Percentiles rank a stretch among this genome's conserved stretches.
These are phyloP conservation scores for Rhipidura dahli DNA, from an alignment of 2,113 vertebrate species.

Conservation along the genomic window DNA sequence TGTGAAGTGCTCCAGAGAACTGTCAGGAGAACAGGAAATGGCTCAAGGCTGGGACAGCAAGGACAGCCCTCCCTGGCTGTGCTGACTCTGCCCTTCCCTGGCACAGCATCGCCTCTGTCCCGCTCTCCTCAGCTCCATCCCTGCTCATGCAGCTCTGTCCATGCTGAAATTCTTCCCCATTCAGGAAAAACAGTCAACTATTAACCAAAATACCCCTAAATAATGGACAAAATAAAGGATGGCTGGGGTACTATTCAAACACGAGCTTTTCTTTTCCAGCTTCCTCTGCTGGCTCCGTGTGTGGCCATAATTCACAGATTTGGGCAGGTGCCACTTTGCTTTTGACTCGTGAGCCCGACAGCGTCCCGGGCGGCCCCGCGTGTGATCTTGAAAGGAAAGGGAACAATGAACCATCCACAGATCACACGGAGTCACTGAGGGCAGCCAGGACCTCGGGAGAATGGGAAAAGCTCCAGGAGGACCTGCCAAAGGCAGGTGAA, in stretches of 20 bases:
- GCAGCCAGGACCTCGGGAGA: neutral
- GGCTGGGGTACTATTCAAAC: neutral
- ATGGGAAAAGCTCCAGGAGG: neutral
- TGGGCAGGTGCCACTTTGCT: slow-evolving; percentile 12
- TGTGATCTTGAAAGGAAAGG: slow-evolving; percentile 45
- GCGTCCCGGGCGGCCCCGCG: neutral
- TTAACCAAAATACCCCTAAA: neutral
- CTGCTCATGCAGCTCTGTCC: neutral
- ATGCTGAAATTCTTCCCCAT: accelerated
- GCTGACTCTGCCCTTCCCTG: neutral
- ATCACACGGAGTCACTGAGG: neutral
- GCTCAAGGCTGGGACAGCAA: neutral
- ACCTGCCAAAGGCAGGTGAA: neutral
- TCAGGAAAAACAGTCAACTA: neutral
- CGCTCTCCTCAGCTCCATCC: neutral
- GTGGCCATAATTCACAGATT: neutral
- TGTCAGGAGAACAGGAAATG: neutral
- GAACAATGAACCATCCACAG: slow-evolving; percentile 33
- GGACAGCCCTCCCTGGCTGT: neutral
- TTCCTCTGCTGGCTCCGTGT: neutral
- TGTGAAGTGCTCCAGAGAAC: neutral
- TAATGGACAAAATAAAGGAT: neutral
- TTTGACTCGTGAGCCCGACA: neutral
- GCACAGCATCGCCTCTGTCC: neutral
- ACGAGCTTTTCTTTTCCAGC: neutral